A percentile compares a stretch with the other conserved stretches of the same genome.
These are phyloP conservation scores for Mus minutoides DNA, from an alignment of 2,797 vertebrate species.

Conservation along the genomic window DNA sequence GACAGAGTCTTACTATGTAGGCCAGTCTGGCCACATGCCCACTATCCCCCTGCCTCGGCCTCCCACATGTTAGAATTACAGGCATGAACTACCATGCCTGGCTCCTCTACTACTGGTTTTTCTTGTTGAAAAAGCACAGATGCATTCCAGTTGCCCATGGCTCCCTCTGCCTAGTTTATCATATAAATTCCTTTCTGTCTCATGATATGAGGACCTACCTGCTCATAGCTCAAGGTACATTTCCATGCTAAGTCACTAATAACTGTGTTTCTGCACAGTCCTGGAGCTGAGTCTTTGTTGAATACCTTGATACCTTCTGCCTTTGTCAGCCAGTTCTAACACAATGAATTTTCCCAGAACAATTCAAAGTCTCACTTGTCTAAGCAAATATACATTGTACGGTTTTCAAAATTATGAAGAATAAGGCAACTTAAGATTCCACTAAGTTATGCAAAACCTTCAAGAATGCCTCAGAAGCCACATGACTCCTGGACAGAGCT, in stretches of 20 bases:
- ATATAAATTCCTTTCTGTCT: not conserved
- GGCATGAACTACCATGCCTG: not conserved
- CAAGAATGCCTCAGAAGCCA: constrained; percentile 18
- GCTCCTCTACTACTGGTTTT: not conserved
- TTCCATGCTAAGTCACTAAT: not conserved
- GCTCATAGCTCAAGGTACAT: not conserved
- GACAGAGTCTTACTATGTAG: not conserved
- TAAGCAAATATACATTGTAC: not conserved
- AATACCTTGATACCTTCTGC: not conserved
- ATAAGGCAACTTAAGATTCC: not conserved
- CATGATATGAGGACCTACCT: not conserved
- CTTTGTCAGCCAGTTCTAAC: not conserved
- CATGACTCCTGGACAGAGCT: not conserved
- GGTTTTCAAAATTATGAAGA: constrained; percentile 1
- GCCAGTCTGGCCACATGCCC: not conserved
- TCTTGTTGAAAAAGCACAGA: not conserved
- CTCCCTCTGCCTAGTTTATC: not conserved
- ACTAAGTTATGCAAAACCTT: not conserved
- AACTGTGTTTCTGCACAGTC: not conserved
- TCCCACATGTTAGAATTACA: not conserved
- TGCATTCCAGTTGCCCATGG: not conserved
- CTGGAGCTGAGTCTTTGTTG: not conserved
- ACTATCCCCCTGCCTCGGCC: not conserved
- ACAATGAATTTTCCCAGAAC: not conserved
- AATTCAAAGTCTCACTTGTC: not conserved